Conservation (phyloP, 1,140 invertebrate genomes). For the Drosophila micromelanica region DNA sequence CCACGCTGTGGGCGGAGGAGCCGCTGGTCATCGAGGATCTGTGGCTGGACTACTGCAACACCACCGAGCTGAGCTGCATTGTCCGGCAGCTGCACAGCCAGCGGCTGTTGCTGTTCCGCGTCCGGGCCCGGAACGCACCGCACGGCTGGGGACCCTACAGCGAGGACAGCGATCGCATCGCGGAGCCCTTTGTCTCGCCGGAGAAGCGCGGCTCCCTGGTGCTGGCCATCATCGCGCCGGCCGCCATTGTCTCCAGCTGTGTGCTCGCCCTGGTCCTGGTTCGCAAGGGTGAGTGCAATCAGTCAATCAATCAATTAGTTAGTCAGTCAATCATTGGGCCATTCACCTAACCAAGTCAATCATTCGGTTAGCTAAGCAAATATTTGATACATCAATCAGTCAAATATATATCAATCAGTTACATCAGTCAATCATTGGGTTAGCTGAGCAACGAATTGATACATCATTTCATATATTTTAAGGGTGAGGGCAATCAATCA, state of each 20-base stretch:
- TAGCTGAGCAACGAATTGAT: background rate
- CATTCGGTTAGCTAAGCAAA: background rate
- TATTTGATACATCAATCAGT: background rate
- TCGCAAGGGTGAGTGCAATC: constrained; percentile 55
- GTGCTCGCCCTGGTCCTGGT: constrained; percentile 85
- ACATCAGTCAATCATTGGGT: background rate
- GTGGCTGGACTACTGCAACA: constrained; percentile 92
- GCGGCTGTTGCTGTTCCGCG: constrained; percentile 89
- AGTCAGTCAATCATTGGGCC: background rate
- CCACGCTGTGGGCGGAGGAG: constrained; percentile 65
- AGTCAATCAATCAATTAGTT: background rate
- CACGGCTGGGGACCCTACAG: constrained; percentile 92
- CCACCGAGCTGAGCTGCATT: constrained; percentile 91
- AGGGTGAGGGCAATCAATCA: too few relatives aligned
- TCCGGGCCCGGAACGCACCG: constrained; percentile 89
- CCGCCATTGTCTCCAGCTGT: constrained; percentile 84
- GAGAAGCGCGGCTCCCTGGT: constrained; percentile 85
- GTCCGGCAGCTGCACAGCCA: constrained; percentile 88
- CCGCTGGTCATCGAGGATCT: constrained; percentile 84
- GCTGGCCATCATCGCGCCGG: constrained; percentile 86
- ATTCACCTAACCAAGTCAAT: background rate
- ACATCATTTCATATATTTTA: background rate
- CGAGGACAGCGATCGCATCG: constrained; percentile 86
- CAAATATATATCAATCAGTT: too few relatives aligned
- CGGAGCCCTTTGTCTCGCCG: constrained; percentile 79